A percentile compares a stretch with the other conserved stretches of the same genome.
phyloP scores from a whole-genome alignment of 2,113 vertebrate genomes.

The Aegotheles bennettii region DNA sequence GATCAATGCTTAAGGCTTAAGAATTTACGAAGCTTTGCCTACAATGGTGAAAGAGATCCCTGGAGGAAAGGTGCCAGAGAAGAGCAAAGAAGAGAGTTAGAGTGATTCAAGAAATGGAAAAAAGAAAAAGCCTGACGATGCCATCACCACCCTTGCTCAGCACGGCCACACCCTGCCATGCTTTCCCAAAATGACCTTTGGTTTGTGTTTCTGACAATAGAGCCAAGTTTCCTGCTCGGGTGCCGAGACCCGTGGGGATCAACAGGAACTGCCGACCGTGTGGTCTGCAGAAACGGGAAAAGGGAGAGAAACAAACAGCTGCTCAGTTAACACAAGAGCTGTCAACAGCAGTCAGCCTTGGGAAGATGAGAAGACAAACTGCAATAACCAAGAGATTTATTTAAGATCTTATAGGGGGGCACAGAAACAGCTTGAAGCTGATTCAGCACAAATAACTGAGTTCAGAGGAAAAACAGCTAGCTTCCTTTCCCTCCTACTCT shows the following conservation, averaged over 20 bases:
- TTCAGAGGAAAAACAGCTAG: not conserved
- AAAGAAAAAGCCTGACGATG: too few relatives aligned
- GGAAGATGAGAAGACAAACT: not conserved
- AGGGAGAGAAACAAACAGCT: not conserved
- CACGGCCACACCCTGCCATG: accelerated
- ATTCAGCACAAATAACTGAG: not conserved
- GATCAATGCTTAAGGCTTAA: not conserved
- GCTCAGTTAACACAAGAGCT: not conserved
- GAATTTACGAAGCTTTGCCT: not conserved
- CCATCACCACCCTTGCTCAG: accelerated
- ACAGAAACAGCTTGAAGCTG: not conserved
- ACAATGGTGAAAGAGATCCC: not conserved
- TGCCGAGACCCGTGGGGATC: not conserved
- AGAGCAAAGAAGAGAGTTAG: not conserved
- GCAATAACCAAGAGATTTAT: not conserved
- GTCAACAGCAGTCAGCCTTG: not conserved
- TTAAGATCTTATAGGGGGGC: not conserved
- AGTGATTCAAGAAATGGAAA: not conserved
- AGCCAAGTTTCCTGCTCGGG: not conserved
- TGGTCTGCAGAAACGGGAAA: not conserved
- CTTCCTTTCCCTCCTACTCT: not conserved
- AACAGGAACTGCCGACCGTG: not conserved
- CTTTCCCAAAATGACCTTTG: conserved; percentile 21
- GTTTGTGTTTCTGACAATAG: not conserved
- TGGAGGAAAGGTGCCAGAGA: not conserved